Conservation (phyloP, 2,797 vertebrate species). For the Botia almorhae region DNA sequence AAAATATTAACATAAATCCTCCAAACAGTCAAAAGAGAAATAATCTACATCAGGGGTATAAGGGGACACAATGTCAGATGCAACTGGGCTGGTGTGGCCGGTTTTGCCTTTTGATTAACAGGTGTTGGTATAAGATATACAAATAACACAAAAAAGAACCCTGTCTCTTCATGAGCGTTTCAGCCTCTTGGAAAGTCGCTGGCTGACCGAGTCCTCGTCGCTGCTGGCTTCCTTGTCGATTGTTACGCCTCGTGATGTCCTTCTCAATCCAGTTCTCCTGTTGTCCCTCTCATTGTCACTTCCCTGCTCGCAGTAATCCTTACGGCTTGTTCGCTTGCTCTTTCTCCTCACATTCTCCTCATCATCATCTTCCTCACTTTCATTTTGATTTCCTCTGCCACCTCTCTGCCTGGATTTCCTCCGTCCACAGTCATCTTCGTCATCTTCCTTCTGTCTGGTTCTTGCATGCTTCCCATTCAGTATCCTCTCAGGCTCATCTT, state of each 20-base stretch:
- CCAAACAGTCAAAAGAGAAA: constrained; percentile 60
- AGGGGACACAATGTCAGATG: constrained; percentile 14
- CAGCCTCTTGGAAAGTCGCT: constrained; percentile 83
- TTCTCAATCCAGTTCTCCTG: constrained; percentile 72
- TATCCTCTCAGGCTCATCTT: constrained; percentile 64
- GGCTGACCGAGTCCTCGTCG: constrained; percentile 70
- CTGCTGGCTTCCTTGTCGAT: constrained; percentile 63
- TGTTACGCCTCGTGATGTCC: constrained; percentile 44
- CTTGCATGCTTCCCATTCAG: constrained; percentile 49
- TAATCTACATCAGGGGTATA: constrained; percentile 48
- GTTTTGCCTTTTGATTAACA: constrained; percentile 38
- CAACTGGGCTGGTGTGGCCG: neutral
- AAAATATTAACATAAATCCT: constrained; percentile 78
- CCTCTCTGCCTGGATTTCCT: constrained; percentile 55
- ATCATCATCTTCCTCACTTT: constrained; percentile 50
- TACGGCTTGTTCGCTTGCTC: constrained; percentile 72
- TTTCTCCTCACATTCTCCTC: constrained; percentile 71
- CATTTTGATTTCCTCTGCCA: constrained; percentile 60
- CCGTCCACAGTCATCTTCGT: constrained; percentile 19
- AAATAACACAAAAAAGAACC: constrained; percentile 55
- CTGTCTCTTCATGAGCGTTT: constrained; percentile 75
- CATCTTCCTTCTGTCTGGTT: constrained; percentile 59
- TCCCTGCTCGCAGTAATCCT: constrained; percentile 80
- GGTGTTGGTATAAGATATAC: constrained; percentile 1
- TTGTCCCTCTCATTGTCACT: constrained; percentile 86